phyloP scores from a whole-genome alignment of 2,113 vertebrate species.

The Leucosticte australis region DNA sequence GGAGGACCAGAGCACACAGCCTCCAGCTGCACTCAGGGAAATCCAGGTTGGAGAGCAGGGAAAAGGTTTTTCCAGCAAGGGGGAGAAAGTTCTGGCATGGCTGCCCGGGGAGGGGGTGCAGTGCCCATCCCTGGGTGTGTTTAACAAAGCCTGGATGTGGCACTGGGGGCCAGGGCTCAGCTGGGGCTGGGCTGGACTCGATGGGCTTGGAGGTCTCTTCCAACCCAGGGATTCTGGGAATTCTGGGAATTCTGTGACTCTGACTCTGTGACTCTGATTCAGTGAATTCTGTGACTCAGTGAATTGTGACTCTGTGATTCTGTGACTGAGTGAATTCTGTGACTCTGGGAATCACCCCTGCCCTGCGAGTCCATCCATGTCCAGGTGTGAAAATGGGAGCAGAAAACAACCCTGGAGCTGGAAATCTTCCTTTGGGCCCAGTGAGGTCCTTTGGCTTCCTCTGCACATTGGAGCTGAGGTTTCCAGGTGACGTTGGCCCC shows the following conservation, averaged over 20 bases:
- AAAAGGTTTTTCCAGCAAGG: not conserved
- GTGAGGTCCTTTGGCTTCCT: not conserved
- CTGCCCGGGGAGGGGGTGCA: not conserved
- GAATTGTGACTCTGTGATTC: not conserved
- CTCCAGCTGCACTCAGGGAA: not conserved
- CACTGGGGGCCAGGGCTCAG: not conserved
- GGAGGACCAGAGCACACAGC: not conserved
- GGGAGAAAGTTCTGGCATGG: not conserved
- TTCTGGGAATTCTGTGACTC: not conserved
- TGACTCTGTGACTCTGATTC: no score
- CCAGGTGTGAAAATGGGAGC: not conserved
- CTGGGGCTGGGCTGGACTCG: not conserved
- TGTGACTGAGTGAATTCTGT: no score
- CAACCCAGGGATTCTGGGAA: no score
- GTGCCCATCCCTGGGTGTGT: not conserved
- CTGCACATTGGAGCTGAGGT: not conserved
- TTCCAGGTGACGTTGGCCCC: not conserved
- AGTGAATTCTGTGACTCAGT: no score
- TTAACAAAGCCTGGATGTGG: not conserved
- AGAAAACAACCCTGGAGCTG: not conserved
- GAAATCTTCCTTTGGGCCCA: not conserved
- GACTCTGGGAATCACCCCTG: rapidly evolving
- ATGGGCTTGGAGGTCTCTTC: not conserved
- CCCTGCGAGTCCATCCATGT: not conserved
- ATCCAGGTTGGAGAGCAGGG: not conserved